These are phyloP conservation scores for Geopemphigus sp. DNA, from an alignment of 1,140 invertebrate genomes.

Conservation along the genomic window DNA sequence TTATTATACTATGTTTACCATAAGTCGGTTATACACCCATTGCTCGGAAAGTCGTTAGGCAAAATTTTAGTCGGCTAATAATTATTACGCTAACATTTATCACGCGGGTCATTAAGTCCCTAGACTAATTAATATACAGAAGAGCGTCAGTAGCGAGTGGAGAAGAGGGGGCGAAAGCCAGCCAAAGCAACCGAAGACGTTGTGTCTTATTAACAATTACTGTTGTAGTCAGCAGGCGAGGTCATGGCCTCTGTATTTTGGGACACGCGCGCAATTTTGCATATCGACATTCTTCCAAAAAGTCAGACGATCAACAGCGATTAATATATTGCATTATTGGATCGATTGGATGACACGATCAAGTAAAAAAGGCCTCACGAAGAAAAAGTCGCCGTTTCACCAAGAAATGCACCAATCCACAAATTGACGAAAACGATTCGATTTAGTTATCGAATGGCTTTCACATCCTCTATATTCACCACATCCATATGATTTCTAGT, in stretches of 20 bases:
- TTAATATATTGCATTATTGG: slow-evolving; percentile 52
- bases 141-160: too few species aligned
- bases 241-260: slow-evolving; percentile 54
- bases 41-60: too few species aligned
- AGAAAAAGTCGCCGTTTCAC: slow-evolving; percentile 56
- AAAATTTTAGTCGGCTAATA: too few species aligned
- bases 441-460: slow-evolving; percentile 57
- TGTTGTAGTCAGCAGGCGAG: slow-evolving; percentile 53
- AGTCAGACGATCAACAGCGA: slow-evolving; percentile 55
- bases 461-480: slow-evolving; percentile 57
- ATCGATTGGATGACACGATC: slow-evolving; percentile 51
- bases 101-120: too few species aligned
- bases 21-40: too few species aligned
- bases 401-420: slow-evolving; percentile 56
- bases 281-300: slow-evolving; percentile 58
- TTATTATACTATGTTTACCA: too few species aligned
- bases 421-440: slow-evolving; percentile 53
- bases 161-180: slow-evolving; percentile 51
- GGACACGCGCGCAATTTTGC: slow-evolving; percentile 54
- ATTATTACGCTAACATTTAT: too few species aligned
- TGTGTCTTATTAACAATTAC: too few species aligned
- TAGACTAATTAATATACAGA: too few species aligned
- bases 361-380: slow-evolving; percentile 54
- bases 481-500: slow-evolving; percentile 57
- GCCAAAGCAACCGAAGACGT: too few species aligned